phyloP scores from a whole-genome alignment of 1,140 invertebrate species.

The Euura lappo region DNA sequence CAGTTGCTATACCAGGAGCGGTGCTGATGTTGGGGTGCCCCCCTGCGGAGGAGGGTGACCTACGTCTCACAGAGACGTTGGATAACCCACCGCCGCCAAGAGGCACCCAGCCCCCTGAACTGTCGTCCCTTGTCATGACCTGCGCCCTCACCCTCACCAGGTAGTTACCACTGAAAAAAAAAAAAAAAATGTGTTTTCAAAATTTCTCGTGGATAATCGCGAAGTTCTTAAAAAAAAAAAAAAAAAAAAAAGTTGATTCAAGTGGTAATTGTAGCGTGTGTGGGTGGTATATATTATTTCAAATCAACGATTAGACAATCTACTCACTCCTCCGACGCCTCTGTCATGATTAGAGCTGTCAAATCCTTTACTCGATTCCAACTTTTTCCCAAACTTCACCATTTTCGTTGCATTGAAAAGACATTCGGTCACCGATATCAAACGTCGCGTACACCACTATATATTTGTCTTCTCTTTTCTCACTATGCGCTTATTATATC shows the following conservation, averaged over 20 bases:
- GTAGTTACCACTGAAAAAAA: constrained; percentile 80
- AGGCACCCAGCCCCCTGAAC: constrained; percentile 94
- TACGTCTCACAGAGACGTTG: constrained; percentile 86
- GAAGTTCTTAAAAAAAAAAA: background rate
- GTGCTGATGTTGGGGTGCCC: constrained; percentile 37
- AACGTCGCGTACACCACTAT: too few relatives aligned
- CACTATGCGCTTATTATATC: too few relatives aligned
- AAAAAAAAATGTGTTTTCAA: constrained; percentile 31
- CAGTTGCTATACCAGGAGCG: constrained; percentile 36
- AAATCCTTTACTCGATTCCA: constrained; percentile 56
- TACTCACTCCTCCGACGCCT: constrained; percentile 62
- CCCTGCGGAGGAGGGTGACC: constrained; percentile 55
- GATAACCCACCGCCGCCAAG: constrained; percentile 92
- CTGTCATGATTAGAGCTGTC: constrained; percentile 60
- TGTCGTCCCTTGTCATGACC: constrained; percentile 98
- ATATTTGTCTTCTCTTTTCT: too few relatives aligned
- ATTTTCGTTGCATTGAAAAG: constrained; percentile 61
- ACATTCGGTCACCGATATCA: constrained; percentile 46
- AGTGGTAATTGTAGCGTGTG: background rate
- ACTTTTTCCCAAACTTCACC: constrained; percentile 56
- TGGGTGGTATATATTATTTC: too few relatives aligned
- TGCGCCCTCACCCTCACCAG: constrained; percentile 96
- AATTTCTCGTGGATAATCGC: background rate
- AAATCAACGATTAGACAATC: constrained; percentile 11
- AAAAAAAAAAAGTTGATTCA: background rate